Evolutionary conservation across 2,797 vertebrate species (phyloP).

Genomic region (Tiaroga cobitis): DNA sequence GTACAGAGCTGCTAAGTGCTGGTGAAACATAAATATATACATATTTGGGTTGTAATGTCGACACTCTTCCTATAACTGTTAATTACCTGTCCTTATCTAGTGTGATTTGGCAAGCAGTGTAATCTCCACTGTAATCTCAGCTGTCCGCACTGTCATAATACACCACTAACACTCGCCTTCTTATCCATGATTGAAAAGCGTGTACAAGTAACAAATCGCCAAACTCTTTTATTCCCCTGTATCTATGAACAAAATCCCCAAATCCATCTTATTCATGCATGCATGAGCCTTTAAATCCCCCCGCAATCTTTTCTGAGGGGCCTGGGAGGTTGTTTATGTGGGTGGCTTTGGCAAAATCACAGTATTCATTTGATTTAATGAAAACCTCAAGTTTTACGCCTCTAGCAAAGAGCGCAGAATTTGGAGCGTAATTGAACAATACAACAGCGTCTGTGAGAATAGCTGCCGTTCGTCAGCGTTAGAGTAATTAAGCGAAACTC

Average conservation of each 20-base stretch:
- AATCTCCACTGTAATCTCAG: constrained; percentile 25
- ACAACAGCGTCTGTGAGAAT: constrained; percentile 8
- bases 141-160: constrained; percentile 18
- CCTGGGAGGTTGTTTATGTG: constrained; percentile 53
- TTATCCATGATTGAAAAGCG: not conserved
- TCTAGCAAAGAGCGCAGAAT: constrained; percentile 17
- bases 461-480: constrained; percentile 26
- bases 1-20: not conserved
- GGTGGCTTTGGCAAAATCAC: constrained; percentile 32
- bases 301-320: constrained; percentile 51
- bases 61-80: constrained; percentile 25
- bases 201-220: not conserved
- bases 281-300: constrained; percentile 60
- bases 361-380: constrained; percentile 59
- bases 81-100: constrained; percentile 37
- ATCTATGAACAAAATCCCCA: constrained; percentile 67
- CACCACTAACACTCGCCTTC: constrained; percentile 21
- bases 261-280: constrained; percentile 59
- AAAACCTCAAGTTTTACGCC: constrained; percentile 34
- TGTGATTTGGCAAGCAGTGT: not conserved
- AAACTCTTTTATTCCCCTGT: constrained; percentile 37
- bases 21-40: not conserved
- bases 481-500: constrained; percentile 33
- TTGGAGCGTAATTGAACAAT: constrained; percentile 4
- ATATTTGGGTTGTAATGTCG: constrained; percentile 24